These are phyloP conservation scores for Panthera leo DNA, from an alignment of 2,113 vertebrate species.

Conservation along the genomic window DNA sequence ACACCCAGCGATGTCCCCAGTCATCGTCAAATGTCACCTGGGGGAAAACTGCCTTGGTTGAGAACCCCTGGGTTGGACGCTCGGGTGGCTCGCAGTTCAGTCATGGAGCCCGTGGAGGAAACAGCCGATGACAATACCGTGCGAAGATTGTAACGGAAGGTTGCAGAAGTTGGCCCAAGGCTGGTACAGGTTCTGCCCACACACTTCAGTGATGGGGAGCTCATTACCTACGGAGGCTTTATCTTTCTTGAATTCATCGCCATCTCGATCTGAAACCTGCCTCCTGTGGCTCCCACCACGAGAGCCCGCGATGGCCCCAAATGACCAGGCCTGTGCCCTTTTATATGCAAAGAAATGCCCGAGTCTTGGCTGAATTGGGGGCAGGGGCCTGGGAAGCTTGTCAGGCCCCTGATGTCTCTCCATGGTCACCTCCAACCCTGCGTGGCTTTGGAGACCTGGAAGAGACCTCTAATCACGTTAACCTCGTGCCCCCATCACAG, in stretches of 20 bases:
- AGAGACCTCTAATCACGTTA: background rate
- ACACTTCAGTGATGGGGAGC: background rate
- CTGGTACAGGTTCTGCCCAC: background rate
- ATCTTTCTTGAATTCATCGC: background rate
- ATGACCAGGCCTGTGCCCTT: background rate
- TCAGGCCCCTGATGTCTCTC: background rate
- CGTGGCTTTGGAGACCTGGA: background rate
- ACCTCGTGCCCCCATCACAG: too few species aligned
- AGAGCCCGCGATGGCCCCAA: too few species aligned
- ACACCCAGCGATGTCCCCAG: background rate
- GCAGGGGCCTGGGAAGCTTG: background rate
- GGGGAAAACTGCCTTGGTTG: background rate
- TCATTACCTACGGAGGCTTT: background rate
- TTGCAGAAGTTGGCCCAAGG: background rate
- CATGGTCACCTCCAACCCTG: background rate
- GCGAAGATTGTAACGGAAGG: accelerated
- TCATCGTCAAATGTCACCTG: background rate
- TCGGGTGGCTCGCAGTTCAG: background rate
- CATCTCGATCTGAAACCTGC: background rate
- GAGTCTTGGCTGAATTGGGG: background rate
- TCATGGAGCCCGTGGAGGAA: background rate
- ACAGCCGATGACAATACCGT: too few species aligned
- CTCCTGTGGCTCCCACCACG: background rate
- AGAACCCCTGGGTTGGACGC: background rate
- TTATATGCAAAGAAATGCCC: background rate